Conservation (phyloP, 1,140 invertebrate genomes). For the Diploscapter pachys region DNA sequence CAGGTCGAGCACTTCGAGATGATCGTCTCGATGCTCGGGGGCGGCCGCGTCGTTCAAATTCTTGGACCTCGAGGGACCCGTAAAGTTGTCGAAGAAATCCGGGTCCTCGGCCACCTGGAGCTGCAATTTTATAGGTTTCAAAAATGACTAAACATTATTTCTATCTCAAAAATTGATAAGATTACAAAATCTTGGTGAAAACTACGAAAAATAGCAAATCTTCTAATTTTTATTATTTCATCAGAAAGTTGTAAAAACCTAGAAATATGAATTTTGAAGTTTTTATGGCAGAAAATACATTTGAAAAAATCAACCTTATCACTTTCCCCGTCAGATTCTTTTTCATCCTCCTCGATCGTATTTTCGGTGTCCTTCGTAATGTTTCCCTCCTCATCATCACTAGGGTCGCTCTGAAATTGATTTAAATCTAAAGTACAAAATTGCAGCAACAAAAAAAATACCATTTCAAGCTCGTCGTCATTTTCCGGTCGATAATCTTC, state of each 20-base stretch:
- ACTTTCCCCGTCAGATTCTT: slow-evolving; percentile 36
- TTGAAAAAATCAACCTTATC: slow-evolving; percentile 32
- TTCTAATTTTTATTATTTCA: not conserved
- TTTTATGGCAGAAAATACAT: not conserved
- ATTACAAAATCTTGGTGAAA: not conserved
- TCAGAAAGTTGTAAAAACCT: not conserved
- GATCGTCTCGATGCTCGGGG: too few species aligned
- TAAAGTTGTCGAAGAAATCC: too few species aligned
- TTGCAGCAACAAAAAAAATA: not conserved
- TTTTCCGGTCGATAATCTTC: slow-evolving; percentile 14
- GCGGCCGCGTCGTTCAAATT: too few species aligned
- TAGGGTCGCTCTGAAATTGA: not conserved
- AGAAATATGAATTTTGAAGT: not conserved
- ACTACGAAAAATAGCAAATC: not conserved
- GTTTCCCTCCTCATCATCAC: not conserved
- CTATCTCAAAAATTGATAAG: not conserved
- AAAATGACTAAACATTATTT: not conserved
- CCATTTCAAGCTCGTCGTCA: not conserved
- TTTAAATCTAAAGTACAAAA: not conserved
- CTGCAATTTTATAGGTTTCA: too few species aligned
- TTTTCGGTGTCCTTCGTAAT: slow-evolving; percentile 3
- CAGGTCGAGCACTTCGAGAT: too few species aligned
- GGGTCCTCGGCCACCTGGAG: too few species aligned
- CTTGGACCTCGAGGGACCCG: too few species aligned
- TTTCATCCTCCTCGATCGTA: slow-evolving; percentile 36